A percentile compares a stretch with the other conserved stretches of the same genome.
These are phyloP conservation scores for Psittacara wagleri DNA, from an alignment of 2,113 vertebrate species.

Conservation along the genomic window DNA sequence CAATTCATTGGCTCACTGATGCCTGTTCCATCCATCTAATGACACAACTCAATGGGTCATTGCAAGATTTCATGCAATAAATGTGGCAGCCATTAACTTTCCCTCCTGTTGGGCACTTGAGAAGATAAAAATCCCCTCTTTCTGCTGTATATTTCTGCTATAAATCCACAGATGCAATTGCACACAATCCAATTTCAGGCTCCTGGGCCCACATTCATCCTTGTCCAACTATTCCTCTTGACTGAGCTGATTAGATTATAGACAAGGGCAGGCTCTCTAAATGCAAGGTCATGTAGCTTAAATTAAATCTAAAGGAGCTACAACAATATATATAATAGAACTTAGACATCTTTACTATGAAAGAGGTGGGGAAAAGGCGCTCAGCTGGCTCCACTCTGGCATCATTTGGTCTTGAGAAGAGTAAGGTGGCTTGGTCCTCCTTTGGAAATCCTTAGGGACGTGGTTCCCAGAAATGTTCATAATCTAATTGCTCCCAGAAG, in stretches of 20 bases:
- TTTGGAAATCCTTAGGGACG: not conserved
- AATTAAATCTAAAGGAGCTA: conserved; percentile 51
- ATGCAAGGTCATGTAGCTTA: conserved; percentile 47
- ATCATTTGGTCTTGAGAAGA: not conserved
- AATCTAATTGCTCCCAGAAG: not conserved
- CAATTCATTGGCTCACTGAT: not conserved
- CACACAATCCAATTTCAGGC: conserved; percentile 52
- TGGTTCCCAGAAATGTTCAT: not conserved
- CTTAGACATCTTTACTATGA: not conserved
- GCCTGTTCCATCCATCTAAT: not conserved
- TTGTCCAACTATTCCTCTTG: conserved; percentile 51
- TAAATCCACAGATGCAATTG: conserved; percentile 58
- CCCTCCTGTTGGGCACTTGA: not conserved
- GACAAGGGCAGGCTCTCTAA: conserved; percentile 41
- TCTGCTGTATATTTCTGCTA: conserved; percentile 47
- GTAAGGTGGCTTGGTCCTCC: not conserved
- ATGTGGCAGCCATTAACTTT: conserved; percentile 24
- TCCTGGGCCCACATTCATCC: conserved; percentile 32
- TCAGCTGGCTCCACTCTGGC: not conserved
- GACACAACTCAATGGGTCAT: not conserved
- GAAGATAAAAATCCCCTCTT: conserved; percentile 32
- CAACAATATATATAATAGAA: conserved; percentile 18
- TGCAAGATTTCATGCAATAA: conserved; percentile 10
- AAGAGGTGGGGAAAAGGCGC: not conserved
- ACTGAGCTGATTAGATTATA: conserved; percentile 56